Conservation (phyloP, 2,888 invertebrate species). For the Xanthia icteritia region DNA sequence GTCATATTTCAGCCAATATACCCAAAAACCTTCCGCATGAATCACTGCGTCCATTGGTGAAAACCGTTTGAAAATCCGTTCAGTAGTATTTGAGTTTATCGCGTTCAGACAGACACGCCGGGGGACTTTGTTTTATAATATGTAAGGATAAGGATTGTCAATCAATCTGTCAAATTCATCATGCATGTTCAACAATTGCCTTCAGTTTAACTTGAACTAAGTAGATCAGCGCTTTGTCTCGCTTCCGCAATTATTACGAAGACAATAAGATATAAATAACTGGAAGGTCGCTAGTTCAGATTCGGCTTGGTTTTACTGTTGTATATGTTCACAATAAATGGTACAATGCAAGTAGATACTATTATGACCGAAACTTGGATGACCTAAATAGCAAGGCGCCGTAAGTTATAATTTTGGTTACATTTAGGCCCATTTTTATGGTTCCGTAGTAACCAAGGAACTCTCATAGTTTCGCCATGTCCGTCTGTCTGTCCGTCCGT, state of each 20-base stretch:
- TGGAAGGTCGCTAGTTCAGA: slow-evolving; percentile 31
- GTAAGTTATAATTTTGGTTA: background rate
- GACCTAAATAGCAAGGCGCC: background rate
- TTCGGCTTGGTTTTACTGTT: slow-evolving; percentile 11
- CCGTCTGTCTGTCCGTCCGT: too few species aligned
- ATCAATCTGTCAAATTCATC: slow-evolving; percentile 14
- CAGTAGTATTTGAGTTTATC: too few species aligned
- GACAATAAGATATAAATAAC: slow-evolving; percentile 39
- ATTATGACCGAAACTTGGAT: slow-evolving; percentile 10
- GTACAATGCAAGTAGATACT: slow-evolving; percentile 13
- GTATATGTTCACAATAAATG: background rate
- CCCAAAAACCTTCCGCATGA: too few species aligned
- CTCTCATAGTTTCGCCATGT: too few species aligned
- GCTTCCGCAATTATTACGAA: slow-evolving; percentile 1
- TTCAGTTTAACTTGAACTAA: slow-evolving; percentile 1
- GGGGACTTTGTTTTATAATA: too few species aligned
- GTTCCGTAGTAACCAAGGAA: too few species aligned
- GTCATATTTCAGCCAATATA: too few species aligned
- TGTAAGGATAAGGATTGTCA: slow-evolving; percentile 11
- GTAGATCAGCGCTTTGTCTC: slow-evolving; percentile 14
- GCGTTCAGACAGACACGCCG: too few species aligned
- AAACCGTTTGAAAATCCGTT: too few species aligned
- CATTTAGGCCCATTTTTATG: background rate
- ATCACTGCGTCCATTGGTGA: too few species aligned
- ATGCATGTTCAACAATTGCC: slow-evolving; percentile 4